Conservation (phyloP, 2,113 vertebrate genomes). For the Neogobius melanostomus region DNA sequence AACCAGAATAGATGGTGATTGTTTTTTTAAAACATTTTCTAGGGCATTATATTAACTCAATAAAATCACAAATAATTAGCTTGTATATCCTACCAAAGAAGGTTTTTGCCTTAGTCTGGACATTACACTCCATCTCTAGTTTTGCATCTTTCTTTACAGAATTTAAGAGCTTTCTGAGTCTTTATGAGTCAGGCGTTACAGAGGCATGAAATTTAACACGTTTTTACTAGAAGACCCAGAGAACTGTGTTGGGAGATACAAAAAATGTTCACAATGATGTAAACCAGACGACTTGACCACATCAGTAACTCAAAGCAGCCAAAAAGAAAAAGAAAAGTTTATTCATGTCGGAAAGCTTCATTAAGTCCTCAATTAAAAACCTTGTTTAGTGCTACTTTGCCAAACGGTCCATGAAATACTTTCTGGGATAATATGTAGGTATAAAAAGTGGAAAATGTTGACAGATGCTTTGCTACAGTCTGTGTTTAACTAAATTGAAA, state of each 20-base stretch:
- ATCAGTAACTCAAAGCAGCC: conserved; percentile 37
- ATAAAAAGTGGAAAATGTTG: not conserved
- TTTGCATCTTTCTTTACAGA: not conserved
- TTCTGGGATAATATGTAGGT: not conserved
- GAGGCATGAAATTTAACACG: conserved; percentile 17
- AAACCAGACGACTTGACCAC: conserved; percentile 10
- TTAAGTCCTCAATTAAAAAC: conserved; percentile 9
- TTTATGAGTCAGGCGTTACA: not conserved
- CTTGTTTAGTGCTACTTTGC: not conserved
- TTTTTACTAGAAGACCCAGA: conserved; percentile 12
- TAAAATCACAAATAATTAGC: too few species aligned
- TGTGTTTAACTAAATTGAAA: conserved; percentile 4
- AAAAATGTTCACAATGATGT: conserved; percentile 15
- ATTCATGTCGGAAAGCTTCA: not conserved
- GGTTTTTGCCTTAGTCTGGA: too few species aligned
- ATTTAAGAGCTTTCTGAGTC: not conserved
- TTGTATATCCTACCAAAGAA: too few species aligned
- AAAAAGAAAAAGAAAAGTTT: conserved; percentile 1
- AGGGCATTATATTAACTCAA: too few species aligned
- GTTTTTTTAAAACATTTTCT: too few species aligned
- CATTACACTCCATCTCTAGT: too few species aligned
- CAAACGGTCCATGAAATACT: not conserved
- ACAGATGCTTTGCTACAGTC: not conserved
- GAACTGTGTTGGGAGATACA: conserved; percentile 1
- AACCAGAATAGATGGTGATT: too few species aligned